Evolutionary conservation across 30 jellyfish, hydroid and myxozoan genomes (phyloP).

Genomic region (Aurelia sp.): DNA sequence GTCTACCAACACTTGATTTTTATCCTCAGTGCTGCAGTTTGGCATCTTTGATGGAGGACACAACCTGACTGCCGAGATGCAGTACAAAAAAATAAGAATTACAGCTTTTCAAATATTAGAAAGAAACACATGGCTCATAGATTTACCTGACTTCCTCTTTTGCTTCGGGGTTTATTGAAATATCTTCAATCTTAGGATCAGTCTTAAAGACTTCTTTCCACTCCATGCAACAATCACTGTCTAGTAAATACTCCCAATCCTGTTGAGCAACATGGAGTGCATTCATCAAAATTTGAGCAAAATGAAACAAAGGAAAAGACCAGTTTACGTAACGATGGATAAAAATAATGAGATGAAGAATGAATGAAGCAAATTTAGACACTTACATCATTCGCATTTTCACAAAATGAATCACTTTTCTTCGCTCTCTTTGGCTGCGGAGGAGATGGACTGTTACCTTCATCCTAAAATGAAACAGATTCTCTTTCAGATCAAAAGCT

Average conservation of each 20-base stretch:
- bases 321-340: too few relatives aligned
- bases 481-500: too few relatives aligned
- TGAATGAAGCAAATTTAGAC: too few relatives aligned
- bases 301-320: neutral
- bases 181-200: neutral
- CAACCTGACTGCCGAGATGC: too few relatives aligned
- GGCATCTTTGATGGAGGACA: too few relatives aligned
- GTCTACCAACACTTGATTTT: too few relatives aligned
- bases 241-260: slow-evolving; percentile 82
- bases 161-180: neutral
- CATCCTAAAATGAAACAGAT: slow-evolving; percentile 43
- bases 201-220: neutral
- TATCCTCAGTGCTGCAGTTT: too few relatives aligned
- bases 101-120: too few relatives aligned
- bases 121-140: neutral
- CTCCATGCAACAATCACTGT: slow-evolving; percentile 29
- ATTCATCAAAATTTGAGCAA: neutral
- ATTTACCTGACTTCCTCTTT: slow-evolving; percentile 55
- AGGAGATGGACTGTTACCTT: slow-evolving; percentile 89
- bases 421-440: slow-evolving; percentile 92
- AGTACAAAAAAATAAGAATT: too few relatives aligned
- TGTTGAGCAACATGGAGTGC: slow-evolving; percentile 7
- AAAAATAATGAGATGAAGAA: too few relatives aligned
- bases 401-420: slow-evolving; percentile 75
- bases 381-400: slow-evolving; percentile 9